Evolutionary conservation across 2,888 invertebrate species (phyloP), one percentile per base, ranked within the genome.

Genomic region (Merodon equestris): DNA sequence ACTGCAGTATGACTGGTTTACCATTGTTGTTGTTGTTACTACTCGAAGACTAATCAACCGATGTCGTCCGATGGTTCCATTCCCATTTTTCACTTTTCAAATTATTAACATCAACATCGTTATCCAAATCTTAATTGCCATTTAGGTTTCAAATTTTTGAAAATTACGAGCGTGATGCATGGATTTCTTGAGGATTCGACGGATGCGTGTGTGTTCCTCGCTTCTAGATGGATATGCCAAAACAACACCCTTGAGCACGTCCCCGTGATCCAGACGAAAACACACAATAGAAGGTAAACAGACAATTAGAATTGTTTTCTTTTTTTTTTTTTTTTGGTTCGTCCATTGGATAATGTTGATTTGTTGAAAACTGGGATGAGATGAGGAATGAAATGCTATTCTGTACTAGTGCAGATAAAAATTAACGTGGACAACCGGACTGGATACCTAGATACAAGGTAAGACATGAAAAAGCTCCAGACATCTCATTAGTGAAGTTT

Each of bases 401-500:
- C 27, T 27, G 36, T 40, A 57, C 3, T 10, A 47, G 34, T 47
- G 42, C 50, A 38, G 61, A 54, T 54, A 54, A 36, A 36, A 71
- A 50, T 27, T 63, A 34, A 47, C 38, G 47, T 47, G 53, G 53
- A 57, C 34, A 34, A 34, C 42, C 36, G 58, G 34, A 53, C 57
- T 17, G 15, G 56, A 27, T 48, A 12, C 17, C 45, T 44, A 73
- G 77, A 77, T 61, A 77, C 68, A 79, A 79, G 27, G 27, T 4
- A 7, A 27, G 27, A 27, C 3, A 27, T 4, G 27, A 27, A 2
- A 7, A 27, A 2, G 27, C 58, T 64, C 68, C 74, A 74, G 74
- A 74, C 79, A 47, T 70, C 74, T 79, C 79, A 79, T 79, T 79
- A 79, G 70, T 53, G 48, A 56, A 70, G 74, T 79, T 74, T 74